Base-by-base conservation (phyloP, 2,113 vertebrate species). In the Bubo blakistoni region DNA sequence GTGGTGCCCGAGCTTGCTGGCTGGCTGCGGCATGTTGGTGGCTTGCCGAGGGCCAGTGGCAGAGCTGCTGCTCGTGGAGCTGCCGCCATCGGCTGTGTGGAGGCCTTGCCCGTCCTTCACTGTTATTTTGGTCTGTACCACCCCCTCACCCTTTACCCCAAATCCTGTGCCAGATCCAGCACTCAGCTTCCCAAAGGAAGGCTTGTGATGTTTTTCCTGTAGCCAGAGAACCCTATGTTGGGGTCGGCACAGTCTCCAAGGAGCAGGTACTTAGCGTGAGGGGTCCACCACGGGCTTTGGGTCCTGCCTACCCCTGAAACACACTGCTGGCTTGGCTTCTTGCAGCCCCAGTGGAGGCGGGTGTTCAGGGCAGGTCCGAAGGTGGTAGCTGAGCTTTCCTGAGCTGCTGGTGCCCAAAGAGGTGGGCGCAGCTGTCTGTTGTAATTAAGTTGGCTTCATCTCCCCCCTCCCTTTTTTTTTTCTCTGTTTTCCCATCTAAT, bases 201-300 rank as follows among this genome's bases (percentile, higher is more conserved):
- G 46, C n/a, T 71, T 42, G n/a, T 24, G 44, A 42, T 66, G 38
- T 27, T 70, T 65, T 44, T 40, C 11, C 32, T 78, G 2, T 11
- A 52, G 24, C 40, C 1, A 2, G 36, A 85, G 40, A 55, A 9
- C 30, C 8, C 17, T 52, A 0, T 44, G 13, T 12, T 70, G 81
- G 36, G 26, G 3, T 73, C 0, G 3, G 47, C 21, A 40, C 18
- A 19, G 65, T 85, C 25, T 85, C 57, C 7, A 15, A 58, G 55
- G 54, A 47, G 51, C 32, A n/a, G 15, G 34, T 27, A 22, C 58
- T 61, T 3, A 6, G 18, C 7, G 5, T 40, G 73, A 84, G 24
- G 22, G 21, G 7, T 79, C 22, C 0, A 0, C 13, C 0, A 0
- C 1, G 17, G 26, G 47, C 12, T 61, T 30, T 9, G 12, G 26